A percentile compares a stretch with the other conserved stretches of the same genome.
phyloP scores from a whole-genome alignment of 2,888 invertebrate genomes.

The Calameuta pallipes region DNA sequence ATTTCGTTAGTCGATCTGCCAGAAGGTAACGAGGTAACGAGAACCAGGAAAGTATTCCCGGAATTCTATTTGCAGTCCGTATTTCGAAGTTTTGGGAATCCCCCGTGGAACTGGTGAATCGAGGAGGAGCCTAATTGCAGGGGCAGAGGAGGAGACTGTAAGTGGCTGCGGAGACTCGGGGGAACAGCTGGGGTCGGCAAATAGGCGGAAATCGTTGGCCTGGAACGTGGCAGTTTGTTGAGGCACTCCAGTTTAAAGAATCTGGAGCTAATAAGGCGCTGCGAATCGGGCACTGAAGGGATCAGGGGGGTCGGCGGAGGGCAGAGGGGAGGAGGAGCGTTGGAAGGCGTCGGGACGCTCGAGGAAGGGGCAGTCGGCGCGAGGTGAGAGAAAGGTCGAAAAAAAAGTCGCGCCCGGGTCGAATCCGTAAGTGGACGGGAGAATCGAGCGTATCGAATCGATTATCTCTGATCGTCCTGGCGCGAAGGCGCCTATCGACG shows the following conservation, averaged over 20 bases:
- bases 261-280: conserved; percentile 46
- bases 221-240: neutral
- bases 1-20: conserved; percentile 6
- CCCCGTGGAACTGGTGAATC: neutral
- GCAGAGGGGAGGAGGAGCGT: conserved; percentile 12
- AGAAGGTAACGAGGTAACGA: neutral
- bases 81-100: neutral
- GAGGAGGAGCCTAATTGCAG: neutral
- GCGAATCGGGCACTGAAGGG: conserved; percentile 36
- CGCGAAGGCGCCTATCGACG: conserved; percentile 28
- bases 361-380: conserved; percentile 1
- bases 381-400: conserved; percentile 15
- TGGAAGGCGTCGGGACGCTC: neutral
- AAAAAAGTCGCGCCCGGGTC: conserved; percentile 43
- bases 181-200: neutral
- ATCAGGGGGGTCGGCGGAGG: conserved; percentile 16
- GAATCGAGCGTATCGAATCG: conserved; percentile 52
- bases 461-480: conserved; percentile 50
- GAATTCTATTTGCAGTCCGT: neutral
- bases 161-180: neutral
- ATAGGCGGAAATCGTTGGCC: neutral
- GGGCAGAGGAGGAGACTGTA: neutral
- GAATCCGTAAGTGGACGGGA: conserved; percentile 57
- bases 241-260: conserved; percentile 30
- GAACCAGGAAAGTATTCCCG: neutral